Percentiles rank a stretch among this genome's conserved stretches.
Evolutionary conservation across 2,113 vertebrate genomes (phyloP).

Genomic region (Cebus imitator): DNA sequence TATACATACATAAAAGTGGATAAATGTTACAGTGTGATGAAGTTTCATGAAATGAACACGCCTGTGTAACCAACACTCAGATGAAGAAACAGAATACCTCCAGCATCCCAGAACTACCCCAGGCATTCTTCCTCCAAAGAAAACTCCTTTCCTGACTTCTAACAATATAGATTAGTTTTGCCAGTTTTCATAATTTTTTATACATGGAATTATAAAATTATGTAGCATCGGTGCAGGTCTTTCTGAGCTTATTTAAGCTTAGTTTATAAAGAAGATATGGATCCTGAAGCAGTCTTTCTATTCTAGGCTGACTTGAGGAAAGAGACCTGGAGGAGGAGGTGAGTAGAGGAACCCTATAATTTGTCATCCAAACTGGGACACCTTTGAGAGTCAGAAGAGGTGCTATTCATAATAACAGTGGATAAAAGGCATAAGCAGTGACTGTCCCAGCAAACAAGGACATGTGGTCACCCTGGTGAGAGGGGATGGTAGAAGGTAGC

Average conservation of each 20-base stretch:
- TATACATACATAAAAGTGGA: neutral
- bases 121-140: neutral
- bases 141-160: neutral
- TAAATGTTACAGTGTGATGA: neutral
- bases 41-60: neutral
- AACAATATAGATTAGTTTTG: neutral
- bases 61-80: neutral
- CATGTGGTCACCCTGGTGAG: neutral
- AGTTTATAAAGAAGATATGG: neutral
- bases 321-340: neutral
- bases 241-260: neutral
- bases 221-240: neutral
- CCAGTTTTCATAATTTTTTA: neutral
- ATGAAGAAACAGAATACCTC: neutral
- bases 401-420: neutral
- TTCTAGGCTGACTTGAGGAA: neutral
- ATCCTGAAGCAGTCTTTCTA: neutral
- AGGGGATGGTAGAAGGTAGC: neutral
- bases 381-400: neutral
- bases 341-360: neutral
- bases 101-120: neutral
- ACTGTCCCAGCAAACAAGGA: constrained; percentile 15
- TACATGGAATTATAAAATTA: neutral
- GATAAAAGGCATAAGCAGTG: neutral
- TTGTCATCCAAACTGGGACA: constrained; percentile 23